Conservation (phyloP, 2,113 vertebrate species). For the Serinus canaria region DNA sequence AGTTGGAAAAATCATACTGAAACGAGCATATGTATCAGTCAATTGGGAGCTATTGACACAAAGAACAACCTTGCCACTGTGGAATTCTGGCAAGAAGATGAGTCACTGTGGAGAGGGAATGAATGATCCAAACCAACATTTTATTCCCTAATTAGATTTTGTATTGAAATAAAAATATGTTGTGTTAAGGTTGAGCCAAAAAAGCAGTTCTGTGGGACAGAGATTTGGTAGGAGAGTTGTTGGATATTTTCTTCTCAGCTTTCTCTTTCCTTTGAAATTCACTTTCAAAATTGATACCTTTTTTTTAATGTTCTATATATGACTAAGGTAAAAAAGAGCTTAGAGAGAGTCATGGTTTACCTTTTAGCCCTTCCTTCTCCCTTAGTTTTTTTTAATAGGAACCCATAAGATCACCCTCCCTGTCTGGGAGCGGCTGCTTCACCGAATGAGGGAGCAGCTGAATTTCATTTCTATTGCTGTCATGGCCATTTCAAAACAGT, state of each 20-base stretch:
- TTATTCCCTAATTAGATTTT: neutral
- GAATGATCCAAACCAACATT: neutral
- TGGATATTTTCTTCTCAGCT: neutral
- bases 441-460: neutral
- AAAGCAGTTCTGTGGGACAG: neutral
- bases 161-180: slow-evolving; percentile 1
- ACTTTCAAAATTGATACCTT: neutral
- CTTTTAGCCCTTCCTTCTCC: neutral
- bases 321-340: neutral
- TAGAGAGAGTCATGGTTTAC: neutral
- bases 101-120: neutral
- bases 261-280: neutral
- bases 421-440: neutral
- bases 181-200: neutral
- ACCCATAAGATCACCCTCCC: neutral
- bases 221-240: neutral
- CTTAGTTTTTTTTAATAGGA: neutral
- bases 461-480: neutral
- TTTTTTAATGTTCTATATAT: neutral
- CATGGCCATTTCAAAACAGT: neutral
- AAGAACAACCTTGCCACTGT: neutral
- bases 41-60: neutral
- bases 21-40: neutral
- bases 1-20: neutral
- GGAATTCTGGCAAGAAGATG: neutral